Percentiles rank a stretch among this genome's conserved stretches.
phyloP scores from a whole-genome alignment of 2,797 vertebrate species.

The Tauraco hartlaubi region DNA sequence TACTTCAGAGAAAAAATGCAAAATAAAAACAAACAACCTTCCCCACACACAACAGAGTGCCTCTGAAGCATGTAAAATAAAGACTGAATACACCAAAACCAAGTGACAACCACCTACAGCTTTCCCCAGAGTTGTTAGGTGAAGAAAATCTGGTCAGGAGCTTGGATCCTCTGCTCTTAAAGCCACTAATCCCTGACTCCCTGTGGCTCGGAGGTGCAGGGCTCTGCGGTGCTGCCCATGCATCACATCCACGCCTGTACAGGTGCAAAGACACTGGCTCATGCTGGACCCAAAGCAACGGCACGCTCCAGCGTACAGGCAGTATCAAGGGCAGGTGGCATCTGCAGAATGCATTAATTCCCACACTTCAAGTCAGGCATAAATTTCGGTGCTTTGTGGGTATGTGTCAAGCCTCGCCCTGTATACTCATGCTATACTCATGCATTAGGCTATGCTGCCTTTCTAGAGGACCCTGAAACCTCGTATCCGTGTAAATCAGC shows the following conservation, averaged over 20 bases:
- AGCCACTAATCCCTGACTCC: background rate
- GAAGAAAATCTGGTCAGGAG: background rate
- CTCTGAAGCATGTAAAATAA: background rate
- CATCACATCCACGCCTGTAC: background rate
- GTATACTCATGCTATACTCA: too few relatives aligned
- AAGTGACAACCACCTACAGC: background rate
- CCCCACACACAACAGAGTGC: background rate
- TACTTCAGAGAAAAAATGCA: slow-evolving; percentile 50
- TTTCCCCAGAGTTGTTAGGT: background rate
- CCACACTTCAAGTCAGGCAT: background rate
- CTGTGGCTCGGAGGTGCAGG: background rate
- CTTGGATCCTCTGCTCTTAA: background rate
- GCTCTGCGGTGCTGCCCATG: background rate
- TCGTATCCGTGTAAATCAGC: rapidly evolving
- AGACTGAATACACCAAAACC: background rate
- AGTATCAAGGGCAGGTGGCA: background rate
- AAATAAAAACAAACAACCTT: slow-evolving; percentile 50
- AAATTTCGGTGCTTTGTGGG: background rate
- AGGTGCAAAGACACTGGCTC: background rate
- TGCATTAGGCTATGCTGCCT: background rate
- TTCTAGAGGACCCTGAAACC: background rate
- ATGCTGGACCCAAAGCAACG: background rate
- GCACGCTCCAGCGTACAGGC: background rate
- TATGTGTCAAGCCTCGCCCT: background rate
- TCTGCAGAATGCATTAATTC: background rate